Evolutionary conservation across 2,797 vertebrate genomes (phyloP).

Genomic region (Dipus sagitta): DNA sequence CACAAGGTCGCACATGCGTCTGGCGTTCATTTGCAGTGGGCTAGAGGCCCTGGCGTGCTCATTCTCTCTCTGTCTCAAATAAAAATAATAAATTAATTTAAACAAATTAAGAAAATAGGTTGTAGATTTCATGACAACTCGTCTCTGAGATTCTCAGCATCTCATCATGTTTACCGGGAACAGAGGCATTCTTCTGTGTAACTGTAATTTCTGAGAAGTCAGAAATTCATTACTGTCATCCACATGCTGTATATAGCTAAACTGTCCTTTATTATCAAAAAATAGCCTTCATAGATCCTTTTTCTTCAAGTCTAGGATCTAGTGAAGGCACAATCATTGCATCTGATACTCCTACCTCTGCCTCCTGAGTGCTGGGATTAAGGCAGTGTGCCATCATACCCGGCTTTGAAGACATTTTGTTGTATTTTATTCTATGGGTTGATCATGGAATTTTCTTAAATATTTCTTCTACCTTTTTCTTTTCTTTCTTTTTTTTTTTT

Average conservation of each 20-base stretch:
- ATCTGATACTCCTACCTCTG: not conserved
- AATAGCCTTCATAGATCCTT: not conserved
- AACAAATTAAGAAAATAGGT: too few species aligned
- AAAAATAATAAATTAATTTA: too few species aligned
- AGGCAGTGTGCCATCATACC: not conserved
- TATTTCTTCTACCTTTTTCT: not conserved
- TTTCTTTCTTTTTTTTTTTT: too few species aligned
- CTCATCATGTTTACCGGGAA: conserved; percentile 39
- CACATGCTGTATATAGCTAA: conserved; percentile 1
- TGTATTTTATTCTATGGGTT: conserved; percentile 45
- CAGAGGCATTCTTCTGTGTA: conserved; percentile 4
- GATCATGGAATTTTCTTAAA: not conserved
- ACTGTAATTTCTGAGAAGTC: not conserved
- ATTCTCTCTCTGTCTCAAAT: too few species aligned
- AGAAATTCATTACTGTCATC: conserved; percentile 7
- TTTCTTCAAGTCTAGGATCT: conserved; percentile 37
- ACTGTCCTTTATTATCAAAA: not conserved
- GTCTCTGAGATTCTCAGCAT: conserved; percentile 7
- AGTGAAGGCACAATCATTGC: not conserved
- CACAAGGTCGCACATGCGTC: too few species aligned
- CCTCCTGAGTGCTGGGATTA: not conserved
- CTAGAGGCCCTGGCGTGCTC: too few species aligned
- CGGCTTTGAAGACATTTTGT: not conserved
- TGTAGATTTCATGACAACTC: conserved; percentile 13
- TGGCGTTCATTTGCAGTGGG: too few species aligned